Conservation (phyloP, 2,888 invertebrate genomes). For the Cerastis leucographa region DNA sequence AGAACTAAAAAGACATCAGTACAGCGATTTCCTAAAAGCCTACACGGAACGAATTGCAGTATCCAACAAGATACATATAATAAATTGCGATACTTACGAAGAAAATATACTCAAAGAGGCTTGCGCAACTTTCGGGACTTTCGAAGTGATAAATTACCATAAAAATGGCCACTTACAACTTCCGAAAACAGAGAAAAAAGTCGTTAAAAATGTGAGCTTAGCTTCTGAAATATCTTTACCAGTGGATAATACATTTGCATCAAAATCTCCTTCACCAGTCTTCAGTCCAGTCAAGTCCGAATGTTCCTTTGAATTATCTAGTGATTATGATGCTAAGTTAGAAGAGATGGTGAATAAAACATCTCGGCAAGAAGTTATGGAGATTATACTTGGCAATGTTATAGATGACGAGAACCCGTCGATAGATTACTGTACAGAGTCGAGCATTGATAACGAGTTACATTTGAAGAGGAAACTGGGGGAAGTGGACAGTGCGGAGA, state of each 20-base stretch:
- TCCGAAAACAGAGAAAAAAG: slow-evolving; percentile 74
- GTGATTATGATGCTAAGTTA: slow-evolving; percentile 86
- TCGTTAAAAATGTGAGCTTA: slow-evolving; percentile 80
- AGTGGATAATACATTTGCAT: slow-evolving; percentile 67
- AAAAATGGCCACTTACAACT: slow-evolving; percentile 83
- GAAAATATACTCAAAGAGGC: slow-evolving; percentile 82
- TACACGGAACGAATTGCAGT: slow-evolving; percentile 67
- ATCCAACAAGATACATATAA: slow-evolving; percentile 79
- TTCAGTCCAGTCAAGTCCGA: slow-evolving; percentile 87
- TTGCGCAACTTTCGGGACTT: slow-evolving; percentile 77
- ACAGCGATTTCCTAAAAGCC: slow-evolving; percentile 77
- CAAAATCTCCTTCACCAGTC: slow-evolving; percentile 64
- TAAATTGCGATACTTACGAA: slow-evolving; percentile 85
- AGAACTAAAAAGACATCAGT: slow-evolving; percentile 79
- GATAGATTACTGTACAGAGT: slow-evolving; percentile 83
- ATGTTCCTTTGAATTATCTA: slow-evolving; percentile 85
- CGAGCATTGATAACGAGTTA: slow-evolving; percentile 76
- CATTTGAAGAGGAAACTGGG: slow-evolving; percentile 79
- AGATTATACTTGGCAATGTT: slow-evolving; percentile 87
- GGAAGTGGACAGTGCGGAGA: slow-evolving; percentile 78
- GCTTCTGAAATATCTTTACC: slow-evolving; percentile 82
- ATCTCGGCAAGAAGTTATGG: slow-evolving; percentile 87
- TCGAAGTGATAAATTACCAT: slow-evolving; percentile 81
- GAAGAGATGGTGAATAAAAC: slow-evolving; percentile 87
- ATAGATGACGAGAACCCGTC: slow-evolving; percentile 82